These are phyloP conservation scores for Ctenomys sociabilis DNA, from an alignment of 2,113 vertebrate species.

Conservation along the genomic window DNA sequence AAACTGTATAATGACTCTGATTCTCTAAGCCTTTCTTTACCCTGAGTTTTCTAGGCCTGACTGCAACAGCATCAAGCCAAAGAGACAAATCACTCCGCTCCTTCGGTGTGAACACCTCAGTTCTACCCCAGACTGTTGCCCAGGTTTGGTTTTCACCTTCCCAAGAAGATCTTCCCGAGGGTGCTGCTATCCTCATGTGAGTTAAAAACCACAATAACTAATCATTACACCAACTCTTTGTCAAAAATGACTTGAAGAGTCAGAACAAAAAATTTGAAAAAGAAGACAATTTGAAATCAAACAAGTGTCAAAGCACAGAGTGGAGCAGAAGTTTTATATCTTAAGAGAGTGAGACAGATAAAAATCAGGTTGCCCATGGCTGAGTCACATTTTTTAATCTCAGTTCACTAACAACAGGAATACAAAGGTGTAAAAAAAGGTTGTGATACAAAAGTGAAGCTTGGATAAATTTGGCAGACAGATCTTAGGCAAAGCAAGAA, in stretches of 20 bases:
- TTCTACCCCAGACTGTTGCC: background rate
- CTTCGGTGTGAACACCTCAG: background rate
- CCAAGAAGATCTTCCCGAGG: background rate
- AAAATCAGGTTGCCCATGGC: background rate
- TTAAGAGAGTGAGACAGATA: background rate
- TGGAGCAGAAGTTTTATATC: background rate
- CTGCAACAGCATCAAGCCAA: background rate
- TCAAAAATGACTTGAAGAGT: background rate
- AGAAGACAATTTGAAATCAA: background rate
- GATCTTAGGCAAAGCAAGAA: background rate
- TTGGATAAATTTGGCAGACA: background rate
- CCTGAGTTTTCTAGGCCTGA: background rate
- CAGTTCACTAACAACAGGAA: background rate
- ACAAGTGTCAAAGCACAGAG: background rate
- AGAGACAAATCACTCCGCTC: background rate
- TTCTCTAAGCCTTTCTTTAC: background rate
- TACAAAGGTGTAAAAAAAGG: background rate
- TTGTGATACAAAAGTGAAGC: background rate
- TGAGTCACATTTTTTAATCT: background rate
- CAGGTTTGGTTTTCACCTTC: background rate
- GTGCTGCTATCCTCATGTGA: background rate
- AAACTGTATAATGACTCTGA: background rate
- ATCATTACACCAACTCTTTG: background rate
- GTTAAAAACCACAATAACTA: background rate
- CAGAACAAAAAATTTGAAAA: background rate